These are phyloP conservation scores for Malacosoma neustria DNA, from an alignment of 2,888 invertebrate genomes.

Conservation along the genomic window DNA sequence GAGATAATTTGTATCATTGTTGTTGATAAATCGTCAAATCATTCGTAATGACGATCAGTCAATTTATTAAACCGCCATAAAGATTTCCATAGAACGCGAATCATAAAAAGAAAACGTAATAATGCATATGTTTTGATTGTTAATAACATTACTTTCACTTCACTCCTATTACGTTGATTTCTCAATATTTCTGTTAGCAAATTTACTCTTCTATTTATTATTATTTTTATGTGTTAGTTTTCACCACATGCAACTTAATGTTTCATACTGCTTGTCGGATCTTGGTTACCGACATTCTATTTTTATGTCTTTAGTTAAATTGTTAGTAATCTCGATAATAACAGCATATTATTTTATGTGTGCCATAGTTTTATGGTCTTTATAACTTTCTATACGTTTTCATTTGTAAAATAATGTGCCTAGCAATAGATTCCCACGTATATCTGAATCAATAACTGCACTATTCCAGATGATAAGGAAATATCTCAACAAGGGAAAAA, in stretches of 20 bases:
- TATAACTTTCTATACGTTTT: background rate
- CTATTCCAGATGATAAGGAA: no score
- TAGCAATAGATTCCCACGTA: no score
- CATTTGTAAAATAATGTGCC: background rate
- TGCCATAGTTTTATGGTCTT: background rate
- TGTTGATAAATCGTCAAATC: slow-evolving; percentile 14
- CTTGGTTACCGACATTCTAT: background rate
- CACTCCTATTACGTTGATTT: background rate
- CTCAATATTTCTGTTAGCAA: background rate
- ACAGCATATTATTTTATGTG: background rate
- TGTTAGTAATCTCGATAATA: background rate
- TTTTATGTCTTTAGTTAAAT: background rate
- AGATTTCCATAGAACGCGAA: no score
- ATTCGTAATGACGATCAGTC: slow-evolving; percentile 16
- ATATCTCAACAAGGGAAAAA: no score
- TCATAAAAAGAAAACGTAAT: slow-evolving; percentile 2
- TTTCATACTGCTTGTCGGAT: background rate
- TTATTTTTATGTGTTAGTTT: background rate
- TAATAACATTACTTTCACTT: background rate
- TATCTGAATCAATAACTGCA: no score
- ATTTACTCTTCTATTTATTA: background rate
- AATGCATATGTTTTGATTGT: background rate
- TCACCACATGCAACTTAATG: background rate
- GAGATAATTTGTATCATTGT: background rate
- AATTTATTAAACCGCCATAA: no score